Conservation (phyloP, 2,797 vertebrate species). For the Parauchenoglanis punctatus region DNA sequence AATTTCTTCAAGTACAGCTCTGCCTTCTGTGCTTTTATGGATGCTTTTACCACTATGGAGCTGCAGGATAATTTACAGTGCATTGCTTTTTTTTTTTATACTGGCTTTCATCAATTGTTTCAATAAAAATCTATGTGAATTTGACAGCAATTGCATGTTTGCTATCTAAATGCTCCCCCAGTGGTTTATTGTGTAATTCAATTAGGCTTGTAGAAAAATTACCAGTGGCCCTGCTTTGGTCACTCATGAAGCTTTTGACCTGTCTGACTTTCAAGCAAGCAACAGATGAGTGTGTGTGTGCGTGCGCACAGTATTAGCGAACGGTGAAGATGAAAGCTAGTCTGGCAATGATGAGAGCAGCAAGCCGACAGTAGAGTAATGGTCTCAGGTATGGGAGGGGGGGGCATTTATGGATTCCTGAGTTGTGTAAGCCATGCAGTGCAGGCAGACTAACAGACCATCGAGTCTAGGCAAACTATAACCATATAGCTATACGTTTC, state of each 20-base stretch:
- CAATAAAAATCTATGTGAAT: background rate
- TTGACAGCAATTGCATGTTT: background rate
- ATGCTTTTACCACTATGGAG: conserved; percentile 16
- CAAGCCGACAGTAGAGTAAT: conserved; percentile 78
- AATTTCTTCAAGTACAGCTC: conserved; percentile 47
- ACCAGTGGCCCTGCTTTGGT: background rate
- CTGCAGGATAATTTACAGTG: conserved; percentile 13
- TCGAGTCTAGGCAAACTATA: conserved; percentile 39
- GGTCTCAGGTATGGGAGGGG: conserved; percentile 42
- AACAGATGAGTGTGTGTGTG: background rate
- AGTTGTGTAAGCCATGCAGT: conserved; percentile 52
- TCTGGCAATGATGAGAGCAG: conserved; percentile 67
- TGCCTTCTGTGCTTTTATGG: conserved; percentile 23
- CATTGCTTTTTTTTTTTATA: background rate
- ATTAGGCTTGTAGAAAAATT: conserved; percentile 1
- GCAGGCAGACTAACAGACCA: conserved; percentile 50
- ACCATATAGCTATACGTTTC: background rate
- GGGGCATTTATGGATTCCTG: conserved; percentile 55
- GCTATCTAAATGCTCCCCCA: background rate
- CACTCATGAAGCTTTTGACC: conserved; percentile 36
- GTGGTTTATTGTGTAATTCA: background rate
- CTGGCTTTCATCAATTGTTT: conserved; percentile 12
- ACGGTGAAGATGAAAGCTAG: conserved; percentile 75
- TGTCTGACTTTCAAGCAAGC: conserved; percentile 18
- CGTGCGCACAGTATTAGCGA: conserved; percentile 28